Evolutionary conservation across 2,113 vertebrate genomes (phyloP), one percentile per base, ranked within the genome.

Genomic region (Tinamus guttatus): DNA sequence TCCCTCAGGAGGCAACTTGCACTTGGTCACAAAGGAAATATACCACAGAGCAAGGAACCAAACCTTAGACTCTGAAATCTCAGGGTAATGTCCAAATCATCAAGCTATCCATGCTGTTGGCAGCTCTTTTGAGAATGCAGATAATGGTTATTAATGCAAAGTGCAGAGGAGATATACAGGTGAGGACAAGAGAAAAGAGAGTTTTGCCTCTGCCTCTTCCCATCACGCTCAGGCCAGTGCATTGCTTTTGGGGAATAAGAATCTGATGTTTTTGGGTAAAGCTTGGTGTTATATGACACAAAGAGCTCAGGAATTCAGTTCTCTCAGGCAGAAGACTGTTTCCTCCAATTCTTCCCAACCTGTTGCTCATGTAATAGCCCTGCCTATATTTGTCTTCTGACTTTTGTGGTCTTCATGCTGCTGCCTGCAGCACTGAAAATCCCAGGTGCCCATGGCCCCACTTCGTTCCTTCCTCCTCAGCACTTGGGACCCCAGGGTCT

Each of bases 1-100:
- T 94, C 78, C 89, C 89, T 69, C 75, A 64, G 43, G 89, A 94
- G 10, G 30, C 14, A 84, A 64, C 58, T 68, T 92, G 68, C 56
- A 79, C 28, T 16, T 52, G 58, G 89, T 73, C 86, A 87, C 62
- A 73, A 51, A 91, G 47, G 62, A 79, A 92, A 90, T 58, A 76
- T 5, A 43, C 36, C 81, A 63, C 52, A 78, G 41, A 65, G 21
- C 40, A 75, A 81, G 47, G 60, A 92, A 90, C 30, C 80, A 93
- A 78, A 81, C 16, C n/a, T 67, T 45, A 86, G 24, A 22, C 19
- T 52, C 47, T 7, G 10, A 76, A 90, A 79, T 90, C 80, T 88
- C 95, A 74, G 41, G 69, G 49, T 78, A 83, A 88, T 43, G 32
- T 13, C 16, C 21, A 68, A 34, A 75, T 89, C 77, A 92, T 71